Evolutionary conservation across 2,888 invertebrate genomes (phyloP), one percentile per base, ranked within the genome.

Genomic region (Timandra comae): DNA sequence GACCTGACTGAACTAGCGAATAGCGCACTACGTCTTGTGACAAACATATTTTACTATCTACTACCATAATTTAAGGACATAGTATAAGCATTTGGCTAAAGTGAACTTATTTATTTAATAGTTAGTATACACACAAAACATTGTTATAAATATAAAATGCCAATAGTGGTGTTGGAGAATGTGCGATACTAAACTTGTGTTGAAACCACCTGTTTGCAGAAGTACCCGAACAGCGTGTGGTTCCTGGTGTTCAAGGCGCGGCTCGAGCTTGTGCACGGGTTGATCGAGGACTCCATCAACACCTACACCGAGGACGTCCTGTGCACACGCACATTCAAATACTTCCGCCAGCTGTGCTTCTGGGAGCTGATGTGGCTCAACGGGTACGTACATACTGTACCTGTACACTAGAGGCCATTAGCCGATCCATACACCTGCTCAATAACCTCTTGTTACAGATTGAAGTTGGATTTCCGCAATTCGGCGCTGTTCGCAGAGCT

Each of bases 311-410:
- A 16, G 88, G 48, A 95, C 96, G 0, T 92, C n/a, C n/a, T n/a
- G n/a, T 95, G 84, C 88, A 90, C 42, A 93, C 93, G 2, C 96
- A 97, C n/a, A n/a, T n/a, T n/a, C n/a, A 63, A 81, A 90, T 39
- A 86, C 93, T 27, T 97, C 97, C 95, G 90, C 91, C 97, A 97
- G 71, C 96, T 97, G 2, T 96, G 97, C 70, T 96, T 91, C 67
- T 98, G 98, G 98, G 98, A 98, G 67, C 86, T 97, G 20, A 90
- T 96, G 87, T 97, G 96, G 96, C 90, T 94, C 1, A 90, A 94
- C 62, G 91, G 93, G 93, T 93, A 72, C 66, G 70, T 53, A 9
- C 16, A 16, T 3, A 6, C 1, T n/a, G n/a, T n/a, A n/a, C n/a
- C n/a, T n/a, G n/a, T n/a, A n/a, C n/a, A n/a, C n/a, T n/a, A n/a